Conservation (phyloP, 2,888 invertebrate species). For the Euplagia quadripunctaria region DNA sequence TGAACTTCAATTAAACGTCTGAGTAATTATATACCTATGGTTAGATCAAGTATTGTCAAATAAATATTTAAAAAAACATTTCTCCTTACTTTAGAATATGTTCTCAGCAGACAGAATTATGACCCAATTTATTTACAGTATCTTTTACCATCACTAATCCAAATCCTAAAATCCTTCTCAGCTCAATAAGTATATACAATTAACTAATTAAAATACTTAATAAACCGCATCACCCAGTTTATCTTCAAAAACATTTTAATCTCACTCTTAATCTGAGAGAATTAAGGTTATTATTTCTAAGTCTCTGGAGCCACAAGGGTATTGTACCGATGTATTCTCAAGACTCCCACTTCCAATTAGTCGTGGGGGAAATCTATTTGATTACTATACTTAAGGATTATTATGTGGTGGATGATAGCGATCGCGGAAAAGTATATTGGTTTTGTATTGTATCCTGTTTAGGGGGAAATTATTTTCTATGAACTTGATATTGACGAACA, state of each 20-base stretch:
- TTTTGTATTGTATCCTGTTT: conserved; percentile 4
- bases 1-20: too few species aligned
- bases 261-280: not conserved
- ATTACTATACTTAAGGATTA: conserved; percentile 31
- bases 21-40: too few species aligned
- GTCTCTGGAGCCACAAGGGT: conserved; percentile 16
- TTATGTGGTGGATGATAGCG: conserved; percentile 14
- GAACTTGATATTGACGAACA: not conserved
- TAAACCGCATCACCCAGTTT: conserved; percentile 2
- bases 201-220: conserved; percentile 11
- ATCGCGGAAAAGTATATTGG: conserved; percentile 13
- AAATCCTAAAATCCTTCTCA: conserved; percentile 11
- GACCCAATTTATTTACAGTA: not conserved
- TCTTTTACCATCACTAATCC: conserved; percentile 1
- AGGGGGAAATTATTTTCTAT: not conserved
- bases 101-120: not conserved
- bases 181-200: conserved; percentile 9
- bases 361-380: conserved; percentile 33
- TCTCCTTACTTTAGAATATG: too few species aligned
- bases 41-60: too few species aligned
- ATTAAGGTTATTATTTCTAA: conserved; percentile 17
- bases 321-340: conserved; percentile 36
- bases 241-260: not conserved
- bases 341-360: conserved; percentile 41
- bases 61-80: too few species aligned